These are phyloP conservation scores for Platyscapa corneri DNA, from an alignment of 1,140 invertebrate genomes.

Conservation along the genomic window DNA sequence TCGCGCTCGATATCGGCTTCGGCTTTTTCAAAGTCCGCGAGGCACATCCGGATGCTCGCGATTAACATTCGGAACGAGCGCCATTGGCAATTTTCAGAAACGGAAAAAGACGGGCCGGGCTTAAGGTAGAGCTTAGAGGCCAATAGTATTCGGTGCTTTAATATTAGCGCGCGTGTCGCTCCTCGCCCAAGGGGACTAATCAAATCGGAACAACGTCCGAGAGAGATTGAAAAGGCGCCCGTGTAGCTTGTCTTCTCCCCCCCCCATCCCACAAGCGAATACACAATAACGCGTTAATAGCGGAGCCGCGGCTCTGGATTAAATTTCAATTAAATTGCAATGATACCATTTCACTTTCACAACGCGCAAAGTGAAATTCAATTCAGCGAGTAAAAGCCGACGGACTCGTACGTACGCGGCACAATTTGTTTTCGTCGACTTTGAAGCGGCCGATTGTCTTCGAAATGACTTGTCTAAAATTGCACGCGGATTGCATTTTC, in stretches of 20 bases:
- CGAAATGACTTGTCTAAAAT: background rate
- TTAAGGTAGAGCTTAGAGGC: too few relatives aligned
- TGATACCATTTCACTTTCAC: constrained; percentile 38
- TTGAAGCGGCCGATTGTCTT: background rate
- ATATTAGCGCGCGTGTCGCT: too few relatives aligned
- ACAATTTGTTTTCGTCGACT: background rate
- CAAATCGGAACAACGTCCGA: too few relatives aligned
- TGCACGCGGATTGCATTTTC: background rate
- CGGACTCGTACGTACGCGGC: background rate
- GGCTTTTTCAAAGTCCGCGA: too few relatives aligned
- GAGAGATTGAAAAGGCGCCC: too few relatives aligned
- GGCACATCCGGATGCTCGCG: too few relatives aligned
- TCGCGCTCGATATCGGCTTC: too few relatives aligned
- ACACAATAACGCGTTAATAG: background rate
- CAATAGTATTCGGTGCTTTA: too few relatives aligned
- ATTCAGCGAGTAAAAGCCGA: background rate
- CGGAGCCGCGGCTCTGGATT: background rate
- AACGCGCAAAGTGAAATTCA: constrained; percentile 22
- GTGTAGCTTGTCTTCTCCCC: background rate
- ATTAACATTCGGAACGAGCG: too few relatives aligned
- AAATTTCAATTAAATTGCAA: constrained; percentile 41
- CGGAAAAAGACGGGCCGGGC: too few relatives aligned
- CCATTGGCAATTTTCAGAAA: too few relatives aligned
- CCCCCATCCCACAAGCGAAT: background rate
- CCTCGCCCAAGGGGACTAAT: too few relatives aligned